phyloP scores from a whole-genome alignment of 2,888 invertebrate genomes.

The Tolmerus cingulatus region DNA sequence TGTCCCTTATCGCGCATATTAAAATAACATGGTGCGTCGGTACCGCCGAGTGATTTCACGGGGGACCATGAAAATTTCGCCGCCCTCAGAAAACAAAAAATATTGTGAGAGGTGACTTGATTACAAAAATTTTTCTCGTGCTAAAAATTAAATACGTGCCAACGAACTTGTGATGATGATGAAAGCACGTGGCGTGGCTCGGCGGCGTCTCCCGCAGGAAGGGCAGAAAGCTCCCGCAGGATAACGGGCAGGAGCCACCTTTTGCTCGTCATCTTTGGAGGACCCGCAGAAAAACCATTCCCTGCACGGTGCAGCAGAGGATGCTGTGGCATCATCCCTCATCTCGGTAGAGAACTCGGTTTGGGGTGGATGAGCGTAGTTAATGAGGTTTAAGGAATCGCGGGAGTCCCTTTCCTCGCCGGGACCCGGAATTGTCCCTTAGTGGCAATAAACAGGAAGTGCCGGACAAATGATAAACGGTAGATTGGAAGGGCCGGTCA shows the following conservation, averaged over 20 bases:
- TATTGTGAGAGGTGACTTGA: background rate
- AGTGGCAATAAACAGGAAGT: constrained; percentile 22
- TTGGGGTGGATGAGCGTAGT: background rate
- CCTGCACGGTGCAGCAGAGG: background rate
- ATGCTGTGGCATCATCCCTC: background rate
- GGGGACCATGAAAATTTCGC: background rate
- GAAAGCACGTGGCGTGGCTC: constrained; percentile 10
- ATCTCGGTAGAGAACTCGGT: background rate
- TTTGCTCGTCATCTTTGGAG: background rate
- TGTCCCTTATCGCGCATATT: constrained; percentile 4
- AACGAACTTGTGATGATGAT: constrained; percentile 30
- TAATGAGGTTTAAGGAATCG: background rate
- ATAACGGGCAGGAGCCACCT: background rate
- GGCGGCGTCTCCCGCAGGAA: background rate
- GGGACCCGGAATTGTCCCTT: constrained; percentile 1
- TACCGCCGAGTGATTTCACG: background rate
- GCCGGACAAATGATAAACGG: constrained; percentile 34
- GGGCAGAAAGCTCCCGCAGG: background rate
- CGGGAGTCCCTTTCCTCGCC: background rate
- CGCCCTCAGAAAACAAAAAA: background rate
- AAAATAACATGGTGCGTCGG: constrained; percentile 7
- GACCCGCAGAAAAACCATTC: background rate
- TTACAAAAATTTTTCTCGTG: constrained; percentile 20
- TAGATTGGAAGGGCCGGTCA: constrained; percentile 9
- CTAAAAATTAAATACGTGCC: constrained; percentile 43